A percentile compares a stretch with the other conserved stretches of the same genome.
phyloP scores from a whole-genome alignment of 2,113 vertebrate species.

The Casuarius casuarius region DNA sequence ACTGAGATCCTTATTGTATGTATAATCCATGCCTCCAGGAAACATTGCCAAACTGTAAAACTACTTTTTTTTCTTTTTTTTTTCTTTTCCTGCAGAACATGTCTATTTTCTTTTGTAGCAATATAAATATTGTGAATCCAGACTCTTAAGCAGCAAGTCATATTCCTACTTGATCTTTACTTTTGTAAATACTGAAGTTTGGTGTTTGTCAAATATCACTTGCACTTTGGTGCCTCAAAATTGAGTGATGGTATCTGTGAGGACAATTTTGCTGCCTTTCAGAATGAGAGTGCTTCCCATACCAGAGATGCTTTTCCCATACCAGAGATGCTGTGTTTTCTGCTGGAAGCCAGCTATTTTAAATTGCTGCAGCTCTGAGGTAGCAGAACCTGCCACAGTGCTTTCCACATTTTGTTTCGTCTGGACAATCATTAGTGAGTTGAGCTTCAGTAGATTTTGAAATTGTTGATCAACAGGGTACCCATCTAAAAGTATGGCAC shows the following conservation, averaged over 20 bases:
- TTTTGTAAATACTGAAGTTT: not conserved
- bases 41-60: not conserved
- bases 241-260: not conserved
- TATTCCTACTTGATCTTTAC: not conserved
- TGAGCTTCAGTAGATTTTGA: not conserved
- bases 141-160: not conserved
- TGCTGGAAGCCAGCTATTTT: not conserved
- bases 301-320: not conserved
- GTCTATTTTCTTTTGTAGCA: not conserved
- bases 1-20: not conserved
- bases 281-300: not conserved
- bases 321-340: not conserved
- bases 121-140: not conserved
- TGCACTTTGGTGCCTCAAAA: not conserved
- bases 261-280: not conserved
- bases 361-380: not conserved
- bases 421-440: not conserved
- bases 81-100: not conserved
- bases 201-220: not conserved
- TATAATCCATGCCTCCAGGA: not conserved
- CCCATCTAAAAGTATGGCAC: not conserved
- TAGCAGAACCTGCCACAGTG: not conserved
- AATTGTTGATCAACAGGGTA: fast-evolving
- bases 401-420: not conserved
- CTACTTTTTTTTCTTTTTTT: not conserved